A percentile compares a stretch with the other conserved stretches of the same genome.
Conservation (phyloP, 2,113 vertebrate species). For the Poeciliopsis occidentalis region DNA sequence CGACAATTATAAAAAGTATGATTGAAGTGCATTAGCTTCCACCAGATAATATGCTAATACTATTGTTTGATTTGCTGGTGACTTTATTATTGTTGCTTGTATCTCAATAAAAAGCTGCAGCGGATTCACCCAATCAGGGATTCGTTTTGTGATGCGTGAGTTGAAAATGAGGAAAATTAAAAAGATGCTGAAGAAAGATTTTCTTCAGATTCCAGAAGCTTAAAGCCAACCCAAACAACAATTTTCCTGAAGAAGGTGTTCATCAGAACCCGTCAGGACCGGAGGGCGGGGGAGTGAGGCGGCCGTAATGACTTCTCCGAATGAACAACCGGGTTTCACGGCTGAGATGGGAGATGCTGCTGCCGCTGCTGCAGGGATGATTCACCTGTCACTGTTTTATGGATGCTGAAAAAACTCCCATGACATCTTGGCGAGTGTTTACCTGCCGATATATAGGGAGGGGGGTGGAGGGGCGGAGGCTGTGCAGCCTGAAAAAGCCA, state of each 20-base stretch:
- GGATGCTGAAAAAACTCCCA: background rate
- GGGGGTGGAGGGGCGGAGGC: background rate
- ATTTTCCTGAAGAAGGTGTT: background rate
- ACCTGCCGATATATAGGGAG: background rate
- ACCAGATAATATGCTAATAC: too few relatives aligned
- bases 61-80: background rate
- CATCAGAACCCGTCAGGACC: slow-evolving; percentile 1
- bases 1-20: too few relatives aligned
- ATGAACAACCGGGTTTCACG: slow-evolving; percentile 4
- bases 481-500: background rate
- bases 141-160: background rate
- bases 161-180: background rate
- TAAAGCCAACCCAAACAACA: slow-evolving; percentile 1
- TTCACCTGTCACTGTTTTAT: slow-evolving; percentile 16
- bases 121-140: background rate
- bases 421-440: slow-evolving; percentile 12
- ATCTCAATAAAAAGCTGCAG: background rate
- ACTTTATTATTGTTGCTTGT: background rate
- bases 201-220: background rate
- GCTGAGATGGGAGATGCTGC: slow-evolving; percentile 1
- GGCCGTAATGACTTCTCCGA: slow-evolving; percentile 4
- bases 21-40: too few relatives aligned
- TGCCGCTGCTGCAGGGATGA: slow-evolving; percentile 8
- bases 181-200: background rate
- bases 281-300: background rate